Base-by-base conservation (phyloP, 2,797 vertebrate species). In the Pterois miles region DNA sequence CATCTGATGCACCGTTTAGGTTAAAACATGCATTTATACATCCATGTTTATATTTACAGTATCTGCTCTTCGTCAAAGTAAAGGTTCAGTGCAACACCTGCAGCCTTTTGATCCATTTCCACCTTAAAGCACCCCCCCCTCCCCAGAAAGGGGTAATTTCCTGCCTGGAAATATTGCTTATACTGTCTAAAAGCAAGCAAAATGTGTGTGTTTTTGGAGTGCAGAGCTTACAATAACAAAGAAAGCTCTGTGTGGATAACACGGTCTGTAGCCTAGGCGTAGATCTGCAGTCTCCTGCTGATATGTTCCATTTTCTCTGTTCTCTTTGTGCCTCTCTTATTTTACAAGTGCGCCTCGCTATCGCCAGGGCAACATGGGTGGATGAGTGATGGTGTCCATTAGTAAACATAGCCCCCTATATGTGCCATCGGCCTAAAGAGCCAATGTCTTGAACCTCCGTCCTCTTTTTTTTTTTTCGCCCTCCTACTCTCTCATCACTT, bases 381-480 rank as follows among this genome's bases (percentile, higher is more conserved):
- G 88, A 93, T 93, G 93, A 94, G 85, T 88, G 93, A 94, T 93
- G 89, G 91, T 82, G 90, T 91, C 93, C 91, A 94, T 94, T 94
- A 94, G 92, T 88, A 93, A 93, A 93, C 92, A 92, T 89, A 91
- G 93, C 87, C 84, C 77, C 88, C 84, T 92, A 86, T 94, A 88
- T 89, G 89, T 92, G 90, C 88, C 90, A 88, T 80, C 29, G 86
- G 92, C 88, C 90, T 89, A 88, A 92, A 93, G 92, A 93, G 86
- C 83, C 90, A 80, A 59, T 82, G 86, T 82, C 82, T 91, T 77
- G 62, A 88, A 88, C 90, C 88, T 76, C 65, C 71, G 57, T 70
- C 73, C 60, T 60, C 27, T 65, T 52, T 56, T 62, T 73, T 69
- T 38, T 69, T n/a, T 27, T 48, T 34, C 40, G 0, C 67, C 70